Evolutionary conservation across 2,888 invertebrate genomes (phyloP), one percentile per base, ranked within the genome.

Genomic region (Drosophila birchii): DNA sequence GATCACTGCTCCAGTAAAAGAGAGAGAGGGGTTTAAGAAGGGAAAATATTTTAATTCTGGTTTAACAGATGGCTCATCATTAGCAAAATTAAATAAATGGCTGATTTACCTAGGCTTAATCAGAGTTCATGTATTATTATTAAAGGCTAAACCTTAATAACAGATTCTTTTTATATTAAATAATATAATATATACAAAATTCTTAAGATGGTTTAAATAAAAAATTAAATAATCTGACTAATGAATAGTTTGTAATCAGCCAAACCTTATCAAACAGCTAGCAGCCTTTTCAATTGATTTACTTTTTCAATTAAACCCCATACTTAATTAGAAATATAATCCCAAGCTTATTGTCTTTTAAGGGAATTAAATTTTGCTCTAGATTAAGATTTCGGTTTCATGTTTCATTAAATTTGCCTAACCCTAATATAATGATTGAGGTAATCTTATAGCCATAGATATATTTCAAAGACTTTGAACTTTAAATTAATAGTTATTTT

Each of bases 1-100:
- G 45, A 67, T 56, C 68, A 43, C 47, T 57, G 57, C 32, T 69
- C 51, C 11, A 45, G 71, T 51, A 38, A 61, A 43, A 54, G 29
- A 23, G 36, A 61, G 54, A 61, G 54, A 34, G 12, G 18, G 20
- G n/a, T n/a, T n/a, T n/a, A n/a, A 41, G 54, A 41, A 23, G 26
- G 29, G 70, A 54, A 54, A 29, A 8, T 23, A 73, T 39, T 74
- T 41, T 12, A 38, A n/a, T 41, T 51, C 41, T 36, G 57, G 43
- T 43, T 58, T 53, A 56, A 38, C 44, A 34, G n/a, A 18, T 64
- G 45, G 59, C 3, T 59, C 59, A 58, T 43, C 58, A 51, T 43
- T n/a, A 43, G 20, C 9, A 32, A 3, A 32, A 56, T 5, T 38
- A 11, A 6, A 56, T 18, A 18, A 8, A 3, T 8, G 23, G 16